Conservation (phyloP, 2,888 invertebrate species). For the Drosophila falleni region DNA sequence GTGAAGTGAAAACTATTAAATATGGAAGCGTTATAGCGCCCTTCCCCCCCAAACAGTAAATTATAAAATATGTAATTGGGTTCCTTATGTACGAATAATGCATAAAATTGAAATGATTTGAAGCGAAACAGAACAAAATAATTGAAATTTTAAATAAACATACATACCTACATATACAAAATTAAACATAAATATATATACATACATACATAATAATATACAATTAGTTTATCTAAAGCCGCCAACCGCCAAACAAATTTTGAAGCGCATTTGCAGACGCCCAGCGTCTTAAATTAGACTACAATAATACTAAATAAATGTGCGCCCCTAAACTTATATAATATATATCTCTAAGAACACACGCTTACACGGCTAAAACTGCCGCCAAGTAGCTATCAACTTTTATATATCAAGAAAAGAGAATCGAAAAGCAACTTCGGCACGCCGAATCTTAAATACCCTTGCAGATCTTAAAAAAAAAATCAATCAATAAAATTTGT, state of each 20-base stretch:
- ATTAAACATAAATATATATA: slow-evolving; percentile 34
- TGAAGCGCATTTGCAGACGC: slow-evolving; percentile 77
- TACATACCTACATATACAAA: slow-evolving; percentile 39
- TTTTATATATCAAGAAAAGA: slow-evolving; percentile 64
- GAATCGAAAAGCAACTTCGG: slow-evolving; percentile 30
- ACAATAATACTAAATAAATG: slow-evolving; percentile 42
- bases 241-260: slow-evolving; percentile 79
- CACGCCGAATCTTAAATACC: slow-evolving; percentile 27
- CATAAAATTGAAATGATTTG: slow-evolving; percentile 44
- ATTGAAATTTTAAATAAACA: slow-evolving; percentile 58
- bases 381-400: slow-evolving; percentile 64
- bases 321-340: slow-evolving; percentile 46
- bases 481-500: neutral
- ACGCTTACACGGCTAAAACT: slow-evolving; percentile 67
- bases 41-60: slow-evolving; percentile 3
- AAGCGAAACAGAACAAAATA: slow-evolving; percentile 56
- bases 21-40: slow-evolving; percentile 18
- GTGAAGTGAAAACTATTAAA: slow-evolving; percentile 19
- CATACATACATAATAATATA: slow-evolving; percentile 40
- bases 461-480: slow-evolving; percentile 27
- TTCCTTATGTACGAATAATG: slow-evolving; percentile 71
- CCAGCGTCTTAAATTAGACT: slow-evolving; percentile 71
- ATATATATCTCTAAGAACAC: slow-evolving; percentile 56
- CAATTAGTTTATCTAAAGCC: slow-evolving; percentile 49
- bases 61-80: slow-evolving; percentile 62